Percentiles rank a stretch among this genome's conserved stretches.
Evolutionary conservation across 2,113 vertebrate genomes (phyloP).

Genomic region (Sula dactylatra): DNA sequence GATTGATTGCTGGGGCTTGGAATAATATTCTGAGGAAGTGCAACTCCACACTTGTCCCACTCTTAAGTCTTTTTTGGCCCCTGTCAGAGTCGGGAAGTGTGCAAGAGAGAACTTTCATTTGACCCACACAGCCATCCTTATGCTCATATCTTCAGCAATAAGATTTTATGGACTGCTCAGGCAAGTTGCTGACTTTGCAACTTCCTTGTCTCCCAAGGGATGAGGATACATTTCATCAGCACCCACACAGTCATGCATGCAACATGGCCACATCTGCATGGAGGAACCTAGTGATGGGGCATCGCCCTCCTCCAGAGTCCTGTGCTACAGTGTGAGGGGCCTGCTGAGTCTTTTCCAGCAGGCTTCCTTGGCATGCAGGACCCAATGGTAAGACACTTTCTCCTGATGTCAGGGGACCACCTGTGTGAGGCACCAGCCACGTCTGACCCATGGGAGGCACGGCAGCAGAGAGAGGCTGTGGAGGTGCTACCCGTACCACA

Average conservation of each 20-base stretch:
- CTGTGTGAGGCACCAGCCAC: not conserved
- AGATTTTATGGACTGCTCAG: not conserved
- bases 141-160: not conserved
- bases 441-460: not conserved
- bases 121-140: not conserved
- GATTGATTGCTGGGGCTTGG: not conserved
- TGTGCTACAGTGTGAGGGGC: not conserved
- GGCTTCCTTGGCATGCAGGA: not conserved
- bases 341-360: not conserved
- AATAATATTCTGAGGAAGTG: not conserved
- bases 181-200: not conserved
- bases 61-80: not conserved
- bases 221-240: not conserved
- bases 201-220: not conserved
- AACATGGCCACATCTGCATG: not conserved
- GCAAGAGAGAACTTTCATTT: not conserved
- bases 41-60: not conserved
- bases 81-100: not conserved
- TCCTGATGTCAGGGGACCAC: not conserved
- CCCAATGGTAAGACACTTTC: fast-evolving
- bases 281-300: fast-evolving
- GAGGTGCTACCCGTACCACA: not conserved
- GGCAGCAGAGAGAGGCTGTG: fast-evolving
- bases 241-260: no score
- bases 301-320: not conserved